phyloP scores from a whole-genome alignment of 2,113 vertebrate species.

The Chauna torquata region DNA sequence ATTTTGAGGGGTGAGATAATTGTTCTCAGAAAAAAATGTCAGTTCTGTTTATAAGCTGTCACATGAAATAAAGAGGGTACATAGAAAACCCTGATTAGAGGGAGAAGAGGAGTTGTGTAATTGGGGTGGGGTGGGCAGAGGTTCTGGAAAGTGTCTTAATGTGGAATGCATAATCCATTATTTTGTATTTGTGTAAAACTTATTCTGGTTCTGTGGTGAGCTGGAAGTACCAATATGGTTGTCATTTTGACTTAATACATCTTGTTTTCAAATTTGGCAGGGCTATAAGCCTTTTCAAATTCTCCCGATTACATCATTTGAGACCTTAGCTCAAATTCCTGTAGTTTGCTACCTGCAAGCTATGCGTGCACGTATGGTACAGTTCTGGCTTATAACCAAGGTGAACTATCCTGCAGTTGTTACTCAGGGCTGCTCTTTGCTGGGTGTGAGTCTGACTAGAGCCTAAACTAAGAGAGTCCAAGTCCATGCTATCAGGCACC shows the following conservation, averaged over 20 bases:
- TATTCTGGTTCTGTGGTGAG: background rate
- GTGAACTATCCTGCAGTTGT: background rate
- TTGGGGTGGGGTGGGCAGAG: background rate
- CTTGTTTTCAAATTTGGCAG: background rate
- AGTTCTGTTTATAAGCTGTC: background rate
- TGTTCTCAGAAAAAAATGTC: background rate
- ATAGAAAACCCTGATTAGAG: background rate
- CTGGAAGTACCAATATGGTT: background rate
- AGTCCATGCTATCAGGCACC: background rate
- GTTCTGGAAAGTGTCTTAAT: background rate
- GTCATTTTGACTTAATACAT: background rate
- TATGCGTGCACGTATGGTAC: rapidly evolving
- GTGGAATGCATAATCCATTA: background rate
- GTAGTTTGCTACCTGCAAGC: rapidly evolving
- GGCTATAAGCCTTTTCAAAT: background rate
- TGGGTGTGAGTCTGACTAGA: background rate
- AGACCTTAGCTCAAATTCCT: background rate
- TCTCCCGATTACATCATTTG: background rate
- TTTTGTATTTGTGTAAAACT: background rate
- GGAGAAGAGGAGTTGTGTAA: background rate
- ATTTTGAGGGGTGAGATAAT: background rate
- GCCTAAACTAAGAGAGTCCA: background rate
- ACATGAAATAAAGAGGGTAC: background rate
- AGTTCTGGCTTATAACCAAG: background rate
- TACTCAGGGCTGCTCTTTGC: background rate